Evolutionary conservation across 2,113 vertebrate genomes (phyloP).

Genomic region (Orcinus orca): DNA sequence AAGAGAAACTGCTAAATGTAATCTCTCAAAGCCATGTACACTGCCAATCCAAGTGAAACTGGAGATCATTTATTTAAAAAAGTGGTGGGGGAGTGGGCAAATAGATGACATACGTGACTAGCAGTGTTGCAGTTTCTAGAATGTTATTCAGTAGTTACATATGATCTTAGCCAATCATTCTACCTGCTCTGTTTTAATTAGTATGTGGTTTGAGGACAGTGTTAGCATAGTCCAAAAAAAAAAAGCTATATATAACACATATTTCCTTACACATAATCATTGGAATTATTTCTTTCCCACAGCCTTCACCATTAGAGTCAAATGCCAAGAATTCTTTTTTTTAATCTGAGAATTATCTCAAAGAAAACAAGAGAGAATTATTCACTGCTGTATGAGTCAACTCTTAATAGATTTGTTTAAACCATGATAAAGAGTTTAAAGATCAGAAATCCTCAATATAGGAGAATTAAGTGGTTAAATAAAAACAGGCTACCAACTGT

Average conservation of each 20-base stretch:
- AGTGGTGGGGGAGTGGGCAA: no score
- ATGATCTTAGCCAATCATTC: neutral
- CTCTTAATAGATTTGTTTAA: constrained; percentile 43
- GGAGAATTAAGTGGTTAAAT: constrained; percentile 45
- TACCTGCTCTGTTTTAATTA: neutral
- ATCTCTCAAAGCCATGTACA: neutral
- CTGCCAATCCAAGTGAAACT: neutral
- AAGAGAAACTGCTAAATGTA: neutral
- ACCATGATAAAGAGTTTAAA: constrained; percentile 36
- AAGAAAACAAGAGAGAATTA: neutral
- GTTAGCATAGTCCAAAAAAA: neutral
- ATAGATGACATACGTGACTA: neutral
- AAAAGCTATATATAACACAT: neutral
- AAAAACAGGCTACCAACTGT: constrained; percentile 18
- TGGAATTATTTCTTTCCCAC: constrained; percentile 16
- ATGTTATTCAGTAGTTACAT: neutral
- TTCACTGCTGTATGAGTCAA: constrained; percentile 25
- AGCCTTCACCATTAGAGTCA: neutral
- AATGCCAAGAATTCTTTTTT: neutral
- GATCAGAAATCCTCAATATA: constrained; percentile 39
- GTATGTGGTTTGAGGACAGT: neutral
- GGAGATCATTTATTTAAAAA: neutral
- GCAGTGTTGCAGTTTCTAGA: neutral
- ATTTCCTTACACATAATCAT: constrained; percentile 24
- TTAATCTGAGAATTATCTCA: neutral